Conservation (phyloP, 2,797 vertebrate species). For the Knipowitschia caucasica region DNA sequence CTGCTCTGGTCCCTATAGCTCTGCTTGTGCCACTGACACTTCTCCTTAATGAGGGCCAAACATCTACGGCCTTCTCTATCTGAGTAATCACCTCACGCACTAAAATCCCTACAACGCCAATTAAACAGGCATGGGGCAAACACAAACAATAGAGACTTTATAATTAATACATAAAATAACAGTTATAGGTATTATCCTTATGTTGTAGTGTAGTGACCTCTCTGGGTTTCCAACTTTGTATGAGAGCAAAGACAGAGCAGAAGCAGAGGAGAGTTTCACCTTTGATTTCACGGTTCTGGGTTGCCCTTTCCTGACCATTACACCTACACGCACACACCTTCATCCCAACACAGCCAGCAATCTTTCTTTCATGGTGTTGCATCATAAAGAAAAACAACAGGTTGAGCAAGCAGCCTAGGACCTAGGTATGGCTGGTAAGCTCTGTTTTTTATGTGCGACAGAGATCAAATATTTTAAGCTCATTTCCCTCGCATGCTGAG, state of each 20-base stretch:
- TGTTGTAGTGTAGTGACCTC: neutral
- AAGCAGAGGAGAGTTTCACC: constrained; percentile 52
- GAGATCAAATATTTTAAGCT: constrained; percentile 33
- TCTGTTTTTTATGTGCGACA: constrained; percentile 13
- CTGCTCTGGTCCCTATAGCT: constrained; percentile 35
- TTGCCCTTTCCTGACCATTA: constrained; percentile 67
- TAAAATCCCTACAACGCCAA: constrained; percentile 66
- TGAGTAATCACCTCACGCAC: constrained; percentile 53
- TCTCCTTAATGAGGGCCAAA: constrained; percentile 63
- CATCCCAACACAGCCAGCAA: constrained; percentile 43
- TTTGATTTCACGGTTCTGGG: constrained; percentile 59
- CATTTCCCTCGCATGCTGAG: constrained; percentile 24
- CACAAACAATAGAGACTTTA: neutral
- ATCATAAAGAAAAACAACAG: constrained; percentile 58
- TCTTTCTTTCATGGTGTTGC: constrained; percentile 71
- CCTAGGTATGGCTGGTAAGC: constrained; percentile 16
- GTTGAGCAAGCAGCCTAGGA: constrained; percentile 38
- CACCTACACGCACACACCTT: constrained; percentile 26
- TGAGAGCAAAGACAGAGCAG: constrained; percentile 18
- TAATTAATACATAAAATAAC: neutral
- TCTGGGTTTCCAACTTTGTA: neutral
- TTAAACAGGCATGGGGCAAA: constrained; percentile 55
- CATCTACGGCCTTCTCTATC: constrained; percentile 27
- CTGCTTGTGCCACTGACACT: constrained; percentile 52
- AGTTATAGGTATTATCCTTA: no score